Evolutionary conservation across 2,797 vertebrate species (phyloP).

Genomic region (Tapera naevia): DNA sequence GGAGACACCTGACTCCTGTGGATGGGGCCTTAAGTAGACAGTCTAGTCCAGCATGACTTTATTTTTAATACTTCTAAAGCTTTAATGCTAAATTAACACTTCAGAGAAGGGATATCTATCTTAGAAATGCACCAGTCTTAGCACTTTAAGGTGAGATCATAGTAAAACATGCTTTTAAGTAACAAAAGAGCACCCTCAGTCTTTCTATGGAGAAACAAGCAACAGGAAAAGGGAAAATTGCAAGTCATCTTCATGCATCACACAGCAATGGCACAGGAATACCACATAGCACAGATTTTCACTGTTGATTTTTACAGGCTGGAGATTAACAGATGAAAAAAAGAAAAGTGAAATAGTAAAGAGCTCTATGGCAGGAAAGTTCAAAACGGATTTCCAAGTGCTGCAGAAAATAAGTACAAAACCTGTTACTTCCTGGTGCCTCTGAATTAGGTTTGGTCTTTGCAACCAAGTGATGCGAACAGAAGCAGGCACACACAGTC

Average conservation of each 20-base stretch:
- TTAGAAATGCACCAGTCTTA: neutral
- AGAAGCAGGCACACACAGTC: fast-evolving
- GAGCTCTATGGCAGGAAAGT: neutral
- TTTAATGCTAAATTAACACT: neutral
- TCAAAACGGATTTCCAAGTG: neutral
- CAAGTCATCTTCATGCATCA: neutral
- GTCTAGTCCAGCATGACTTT: neutral
- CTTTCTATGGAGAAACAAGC: neutral
- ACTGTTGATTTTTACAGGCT: neutral
- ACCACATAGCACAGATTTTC: neutral
- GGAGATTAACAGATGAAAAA: neutral
- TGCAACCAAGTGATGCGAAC: neutral
- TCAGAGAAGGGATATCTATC: neutral
- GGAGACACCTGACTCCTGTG: neutral
- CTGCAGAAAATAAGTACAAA: neutral
- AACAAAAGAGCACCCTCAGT: neutral
- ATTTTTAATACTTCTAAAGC: neutral
- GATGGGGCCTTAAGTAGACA: neutral
- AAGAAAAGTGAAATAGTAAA: neutral
- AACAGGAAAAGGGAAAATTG: neutral
- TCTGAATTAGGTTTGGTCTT: neutral
- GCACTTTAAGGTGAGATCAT: neutral
- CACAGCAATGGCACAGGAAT: neutral
- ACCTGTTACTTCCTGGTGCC: neutral
- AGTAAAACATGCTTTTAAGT: neutral